Base-by-base conservation (phyloP, 1,140 invertebrate species). In the Pseudoatta argentina region DNA sequence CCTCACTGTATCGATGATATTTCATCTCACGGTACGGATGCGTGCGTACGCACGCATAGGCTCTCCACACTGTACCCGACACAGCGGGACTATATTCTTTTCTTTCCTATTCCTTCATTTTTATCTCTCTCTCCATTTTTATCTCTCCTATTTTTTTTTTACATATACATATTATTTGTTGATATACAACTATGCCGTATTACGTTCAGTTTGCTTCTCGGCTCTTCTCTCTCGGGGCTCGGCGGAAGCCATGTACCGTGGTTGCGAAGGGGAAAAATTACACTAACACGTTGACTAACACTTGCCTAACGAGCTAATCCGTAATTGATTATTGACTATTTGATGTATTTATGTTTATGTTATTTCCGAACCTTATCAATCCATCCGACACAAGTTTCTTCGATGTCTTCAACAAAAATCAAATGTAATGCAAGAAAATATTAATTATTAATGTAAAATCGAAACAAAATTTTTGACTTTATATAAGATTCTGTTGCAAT, bases 151-250 rank as follows among this genome's bases (percentile, higher is more conserved):
- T 27, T 48, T 18, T 85, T 63, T 63, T 85, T 83, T 72, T 51
- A 34, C 6, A 39, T 39, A 69, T 34, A 8, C 48, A 3, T 27
- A 48, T 59, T 44, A 59, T 21, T 73, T 55, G 30, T 66, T 81
- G 16, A 44, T 44, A 79, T 57, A 16, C 69, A n/a, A 83, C 6
- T 39, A 34, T 82, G 44, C 39, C 69, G 55, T 39, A 39, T 39
- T 39, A 39, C 7, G 34, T 86, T 63, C 87, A 63, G 93, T 92
- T 91, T 92, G 94, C 94, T 95, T 95, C 92, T 94, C 93, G 94
- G 94, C 93, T 95, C 94, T 95, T 91, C 93, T 95, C 94, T 95
- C 94, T 95, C 94, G 94, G 95, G 95, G 95, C 94, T 95, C 94
- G 95, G 95, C 95, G 95, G 95, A 93, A 94, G 94, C 94, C 93